Conservation (phyloP, 2,888 invertebrate species). For the Heliconius charithonia region DNA sequence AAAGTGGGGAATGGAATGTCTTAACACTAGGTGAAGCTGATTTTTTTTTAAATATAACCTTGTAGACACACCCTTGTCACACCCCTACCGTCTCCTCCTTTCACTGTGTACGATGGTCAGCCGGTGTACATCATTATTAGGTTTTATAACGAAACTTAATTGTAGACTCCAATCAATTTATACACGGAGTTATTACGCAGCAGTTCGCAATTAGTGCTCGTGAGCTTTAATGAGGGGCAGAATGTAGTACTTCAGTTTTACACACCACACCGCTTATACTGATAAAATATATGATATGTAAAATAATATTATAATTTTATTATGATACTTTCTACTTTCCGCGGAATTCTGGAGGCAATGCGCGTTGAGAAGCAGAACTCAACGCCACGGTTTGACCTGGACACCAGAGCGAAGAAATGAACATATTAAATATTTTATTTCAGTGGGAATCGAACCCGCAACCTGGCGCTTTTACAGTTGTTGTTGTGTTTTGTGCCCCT, state of each 20-base stretch:
- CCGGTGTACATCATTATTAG: conserved; percentile 6
- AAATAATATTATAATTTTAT: too few species aligned
- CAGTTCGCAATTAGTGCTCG: not conserved
- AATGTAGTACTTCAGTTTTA: not conserved
- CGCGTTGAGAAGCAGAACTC: not conserved
- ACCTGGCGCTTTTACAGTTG: too few species aligned
- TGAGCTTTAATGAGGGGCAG: not conserved
- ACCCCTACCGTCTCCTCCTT: not conserved
- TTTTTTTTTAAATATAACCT: not conserved
- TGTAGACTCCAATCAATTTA: conserved; percentile 14
- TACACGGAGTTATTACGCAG: conserved; percentile 4
- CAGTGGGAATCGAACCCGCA: not conserved
- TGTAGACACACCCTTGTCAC: not conserved
- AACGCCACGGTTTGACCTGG: too few species aligned
- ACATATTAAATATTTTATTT: not conserved
- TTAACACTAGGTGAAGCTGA: too few species aligned
- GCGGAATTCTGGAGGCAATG: not conserved
- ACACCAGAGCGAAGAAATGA: not conserved
- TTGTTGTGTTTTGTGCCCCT: too few species aligned
- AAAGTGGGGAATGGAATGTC: too few species aligned
- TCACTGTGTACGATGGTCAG: not conserved
- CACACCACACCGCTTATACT: not conserved
- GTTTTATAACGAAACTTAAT: conserved; percentile 10
- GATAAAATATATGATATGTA: too few species aligned
- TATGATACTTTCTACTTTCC: too few species aligned